A percentile compares a stretch with the other conserved stretches of the same genome.
Evolutionary conservation across 2,113 vertebrate genomes (phyloP).

Genomic region (Phalacrocorax pelagicus): DNA sequence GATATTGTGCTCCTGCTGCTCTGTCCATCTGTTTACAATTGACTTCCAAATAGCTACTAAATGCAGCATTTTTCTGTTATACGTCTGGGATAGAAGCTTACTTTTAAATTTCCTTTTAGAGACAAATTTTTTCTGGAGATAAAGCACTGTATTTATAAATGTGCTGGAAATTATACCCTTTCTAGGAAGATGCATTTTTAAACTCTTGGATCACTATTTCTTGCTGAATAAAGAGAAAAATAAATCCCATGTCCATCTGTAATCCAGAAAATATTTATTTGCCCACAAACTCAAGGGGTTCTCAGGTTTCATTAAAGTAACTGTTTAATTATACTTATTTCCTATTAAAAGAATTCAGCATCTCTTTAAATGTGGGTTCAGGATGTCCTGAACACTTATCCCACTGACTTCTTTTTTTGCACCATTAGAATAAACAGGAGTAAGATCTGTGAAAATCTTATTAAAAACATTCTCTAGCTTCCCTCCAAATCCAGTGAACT

Average conservation of each 20-base stretch:
- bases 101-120: conserved; percentile 45
- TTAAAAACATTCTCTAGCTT: not conserved
- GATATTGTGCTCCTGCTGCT: conserved; percentile 57
- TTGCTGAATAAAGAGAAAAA: conserved; percentile 36
- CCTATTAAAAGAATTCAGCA: not conserved
- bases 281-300: not conserved
- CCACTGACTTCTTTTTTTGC: not conserved
- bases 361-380: not conserved
- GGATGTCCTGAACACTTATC: not conserved
- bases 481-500: not conserved
- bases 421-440: not conserved
- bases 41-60: conserved; percentile 67
- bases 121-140: conserved; percentile 19
- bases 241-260: not conserved
- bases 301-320: not conserved
- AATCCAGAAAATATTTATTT: conserved; percentile 4
- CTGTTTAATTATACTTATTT: not conserved
- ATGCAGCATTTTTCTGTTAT: conserved; percentile 23
- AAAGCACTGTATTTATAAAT: conserved; percentile 23
- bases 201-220: conserved; percentile 9
- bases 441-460: not conserved
- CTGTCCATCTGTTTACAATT: conserved; percentile 68
- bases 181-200: not conserved
- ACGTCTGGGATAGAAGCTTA: not conserved
- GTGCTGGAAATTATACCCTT: not conserved